Percentiles rank a stretch among this genome's conserved stretches.
phyloP scores from a whole-genome alignment of 2,888 invertebrate genomes.

The Taenaris catops region DNA sequence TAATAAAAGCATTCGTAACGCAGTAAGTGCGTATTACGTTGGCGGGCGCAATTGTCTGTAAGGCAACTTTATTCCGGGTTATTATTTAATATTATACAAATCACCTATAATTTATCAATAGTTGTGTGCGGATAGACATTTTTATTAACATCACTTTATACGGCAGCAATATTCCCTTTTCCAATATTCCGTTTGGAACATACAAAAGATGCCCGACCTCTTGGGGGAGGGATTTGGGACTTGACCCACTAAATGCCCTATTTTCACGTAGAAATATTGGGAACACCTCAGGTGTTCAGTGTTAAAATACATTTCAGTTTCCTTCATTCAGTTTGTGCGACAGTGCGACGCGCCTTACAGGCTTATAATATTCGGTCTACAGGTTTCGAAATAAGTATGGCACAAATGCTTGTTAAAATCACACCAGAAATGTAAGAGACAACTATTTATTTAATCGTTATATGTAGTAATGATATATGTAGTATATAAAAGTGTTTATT shows the following conservation, averaged over 20 bases:
- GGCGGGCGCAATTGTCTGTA: slow-evolving; percentile 12
- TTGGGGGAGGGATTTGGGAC: too few relatives aligned
- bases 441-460: too few relatives aligned
- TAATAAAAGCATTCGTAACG: slow-evolving; percentile 20
- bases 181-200: too few relatives aligned
- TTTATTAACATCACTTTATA: not conserved
- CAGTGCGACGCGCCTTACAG: not conserved
- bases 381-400: not conserved
- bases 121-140: not conserved
- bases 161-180: too few relatives aligned
- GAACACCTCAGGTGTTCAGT: slow-evolving; percentile 1
- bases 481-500: too few relatives aligned
- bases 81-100: slow-evolving; percentile 10
- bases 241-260: too few relatives aligned
- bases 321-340: slow-evolving; percentile 5
- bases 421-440: too few relatives aligned
- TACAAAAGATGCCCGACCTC: too few relatives aligned
- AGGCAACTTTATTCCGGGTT: slow-evolving; percentile 10
- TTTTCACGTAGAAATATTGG: slow-evolving; percentile 2
- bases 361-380: slow-evolving; percentile 2
- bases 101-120: slow-evolving; percentile 6
- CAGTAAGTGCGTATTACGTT: slow-evolving; percentile 13
- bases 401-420: not conserved
- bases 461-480: too few relatives aligned
- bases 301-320: not conserved